phyloP scores from a whole-genome alignment of 1,140 invertebrate species.

The Habropoda laboriosa region DNA sequence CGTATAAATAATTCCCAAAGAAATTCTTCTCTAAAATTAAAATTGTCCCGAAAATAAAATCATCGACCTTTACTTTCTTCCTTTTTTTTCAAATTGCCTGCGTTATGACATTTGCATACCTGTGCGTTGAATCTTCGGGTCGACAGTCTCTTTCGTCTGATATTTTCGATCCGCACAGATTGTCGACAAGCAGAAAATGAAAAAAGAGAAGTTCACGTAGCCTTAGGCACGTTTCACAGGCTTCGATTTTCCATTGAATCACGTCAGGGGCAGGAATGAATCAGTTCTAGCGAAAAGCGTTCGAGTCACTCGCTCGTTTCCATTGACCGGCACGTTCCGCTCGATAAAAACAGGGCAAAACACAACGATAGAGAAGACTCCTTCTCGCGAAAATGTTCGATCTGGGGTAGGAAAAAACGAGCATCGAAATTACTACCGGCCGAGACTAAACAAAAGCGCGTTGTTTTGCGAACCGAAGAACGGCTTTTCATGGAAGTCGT shows the following conservation, averaged over 20 bases:
- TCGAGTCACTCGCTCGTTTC: not conserved
- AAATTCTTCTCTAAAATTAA: too few species aligned
- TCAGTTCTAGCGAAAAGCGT: not conserved
- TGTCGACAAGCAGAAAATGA: not conserved
- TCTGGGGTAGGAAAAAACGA: not conserved
- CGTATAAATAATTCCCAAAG: too few species aligned
- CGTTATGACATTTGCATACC: not conserved
- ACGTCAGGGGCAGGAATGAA: conserved; percentile 4
- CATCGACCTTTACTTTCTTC: not conserved
- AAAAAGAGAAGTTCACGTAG: not conserved
- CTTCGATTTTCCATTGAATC: not conserved
- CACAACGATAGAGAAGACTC: not conserved
- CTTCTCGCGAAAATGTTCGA: not conserved
- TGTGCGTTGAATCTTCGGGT: not conserved
- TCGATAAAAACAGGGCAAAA: not conserved
- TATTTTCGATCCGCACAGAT: not conserved
- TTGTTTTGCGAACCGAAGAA: not conserved
- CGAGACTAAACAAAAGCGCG: not conserved
- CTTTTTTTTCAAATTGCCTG: not conserved
- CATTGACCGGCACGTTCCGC: not conserved
- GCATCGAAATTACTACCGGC: not conserved
- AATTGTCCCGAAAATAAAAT: too few species aligned
- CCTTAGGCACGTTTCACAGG: not conserved
- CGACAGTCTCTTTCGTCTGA: not conserved
- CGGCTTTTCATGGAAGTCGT: not conserved